These are phyloP conservation scores for Actinernus sp. DNA, from an alignment of 92 coral and sea anemone species.

Conservation along the genomic window DNA sequence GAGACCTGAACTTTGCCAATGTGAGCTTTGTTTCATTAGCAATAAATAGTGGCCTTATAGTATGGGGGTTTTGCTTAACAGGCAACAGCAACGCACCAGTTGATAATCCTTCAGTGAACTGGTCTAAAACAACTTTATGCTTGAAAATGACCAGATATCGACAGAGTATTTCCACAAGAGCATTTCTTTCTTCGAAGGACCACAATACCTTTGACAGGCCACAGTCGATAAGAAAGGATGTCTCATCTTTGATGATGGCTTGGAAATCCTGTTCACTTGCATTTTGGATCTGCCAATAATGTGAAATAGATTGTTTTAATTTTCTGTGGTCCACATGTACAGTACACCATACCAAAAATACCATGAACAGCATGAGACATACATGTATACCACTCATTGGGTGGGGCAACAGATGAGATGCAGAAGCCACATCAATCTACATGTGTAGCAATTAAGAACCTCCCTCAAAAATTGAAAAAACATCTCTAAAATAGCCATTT, in stretches of 20 bases:
- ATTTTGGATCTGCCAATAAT: neutral
- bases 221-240: conserved; percentile 14
- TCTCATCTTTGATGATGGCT: neutral
- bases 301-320: too few relatives aligned
- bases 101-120: conserved; percentile 24
- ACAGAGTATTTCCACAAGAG: conserved; percentile 24
- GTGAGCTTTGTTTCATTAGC: neutral
- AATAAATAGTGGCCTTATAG: neutral
- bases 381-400: too few relatives aligned
- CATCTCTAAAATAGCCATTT: too few relatives aligned
- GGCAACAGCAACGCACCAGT: conserved; percentile 2
- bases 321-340: too few relatives aligned
- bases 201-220: conserved; percentile 26
- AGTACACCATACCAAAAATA: too few relatives aligned
- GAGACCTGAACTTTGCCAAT: conserved; percentile 19
- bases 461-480: too few relatives aligned
- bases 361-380: too few relatives aligned
- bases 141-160: conserved; percentile 6
- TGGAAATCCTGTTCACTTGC: neutral
- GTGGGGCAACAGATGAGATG: too few relatives aligned
- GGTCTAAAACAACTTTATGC: conserved; percentile 36
- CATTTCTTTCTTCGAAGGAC: conserved; percentile 22
- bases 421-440: too few relatives aligned
- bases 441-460: too few relatives aligned
- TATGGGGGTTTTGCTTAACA: neutral